Conservation (phyloP, 2,797 vertebrate species). For the Eulemur albifrons region DNA sequence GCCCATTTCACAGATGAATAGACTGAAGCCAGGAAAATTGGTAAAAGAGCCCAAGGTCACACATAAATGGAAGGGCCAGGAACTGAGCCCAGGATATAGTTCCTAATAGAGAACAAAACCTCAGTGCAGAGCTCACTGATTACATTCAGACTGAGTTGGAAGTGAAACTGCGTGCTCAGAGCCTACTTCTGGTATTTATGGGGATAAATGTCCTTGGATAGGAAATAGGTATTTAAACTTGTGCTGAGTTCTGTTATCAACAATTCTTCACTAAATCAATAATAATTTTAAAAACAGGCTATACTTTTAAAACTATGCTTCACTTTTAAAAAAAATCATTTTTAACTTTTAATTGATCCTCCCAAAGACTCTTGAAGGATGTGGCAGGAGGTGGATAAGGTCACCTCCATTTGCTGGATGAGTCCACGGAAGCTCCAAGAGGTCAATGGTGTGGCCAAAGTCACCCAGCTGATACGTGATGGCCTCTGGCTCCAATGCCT, state of each 20-base stretch:
- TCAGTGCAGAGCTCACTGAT: not conserved
- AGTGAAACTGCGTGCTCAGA: not conserved
- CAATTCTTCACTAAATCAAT: not conserved
- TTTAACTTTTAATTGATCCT: not conserved
- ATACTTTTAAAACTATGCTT: not conserved
- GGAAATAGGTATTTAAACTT: not conserved
- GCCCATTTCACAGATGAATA: not conserved
- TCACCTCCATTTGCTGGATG: not conserved
- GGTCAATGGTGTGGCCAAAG: not conserved
- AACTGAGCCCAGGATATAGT: not conserved
- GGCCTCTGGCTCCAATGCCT: not conserved
- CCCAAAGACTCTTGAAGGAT: not conserved
- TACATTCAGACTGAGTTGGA: not conserved
- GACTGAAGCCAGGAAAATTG: not conserved
- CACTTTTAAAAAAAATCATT: not conserved
- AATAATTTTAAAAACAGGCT: not conserved
- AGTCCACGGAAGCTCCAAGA: not conserved
- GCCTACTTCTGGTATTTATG: not conserved
- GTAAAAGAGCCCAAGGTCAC: not conserved
- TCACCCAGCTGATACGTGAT: too few species aligned
- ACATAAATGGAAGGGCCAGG: not conserved
- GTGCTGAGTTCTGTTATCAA: not conserved
- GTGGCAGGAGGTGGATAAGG: not conserved
- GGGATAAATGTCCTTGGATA: not conserved
- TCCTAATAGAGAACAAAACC: not conserved